These are phyloP conservation scores for Bos javanicus DNA, from an alignment of 2,113 vertebrate genomes.

Conservation along the genomic window DNA sequence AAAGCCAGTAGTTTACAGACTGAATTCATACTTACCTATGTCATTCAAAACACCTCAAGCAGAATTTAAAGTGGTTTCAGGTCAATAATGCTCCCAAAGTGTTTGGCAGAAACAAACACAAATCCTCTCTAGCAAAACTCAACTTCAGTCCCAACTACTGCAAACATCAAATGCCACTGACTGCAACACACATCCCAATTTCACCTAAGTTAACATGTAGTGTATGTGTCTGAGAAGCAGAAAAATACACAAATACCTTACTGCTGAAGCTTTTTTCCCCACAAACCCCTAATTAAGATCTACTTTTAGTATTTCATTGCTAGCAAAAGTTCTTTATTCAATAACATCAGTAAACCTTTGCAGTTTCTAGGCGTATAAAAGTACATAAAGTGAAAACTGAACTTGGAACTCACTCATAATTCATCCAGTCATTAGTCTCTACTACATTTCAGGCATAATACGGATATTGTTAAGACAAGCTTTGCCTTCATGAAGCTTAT, in stretches of 20 bases:
- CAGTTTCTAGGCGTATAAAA: not conserved
- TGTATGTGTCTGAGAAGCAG: not conserved
- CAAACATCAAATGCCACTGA: not conserved
- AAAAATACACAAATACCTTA: not conserved
- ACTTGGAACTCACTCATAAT: not conserved
- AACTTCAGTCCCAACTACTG: not conserved
- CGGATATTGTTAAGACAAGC: not conserved
- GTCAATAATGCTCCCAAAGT: not conserved
- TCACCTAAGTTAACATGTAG: not conserved
- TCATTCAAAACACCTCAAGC: not conserved
- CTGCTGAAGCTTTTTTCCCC: not conserved
- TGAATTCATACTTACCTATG: not conserved
- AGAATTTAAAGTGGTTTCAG: not conserved
- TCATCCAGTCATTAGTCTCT: not conserved
- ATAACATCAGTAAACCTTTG: not conserved
- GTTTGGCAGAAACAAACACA: slow-evolving; percentile 15
- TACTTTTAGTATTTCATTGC: not conserved
- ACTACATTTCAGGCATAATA: not conserved
- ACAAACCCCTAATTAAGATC: not conserved
- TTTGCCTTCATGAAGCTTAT: not conserved
- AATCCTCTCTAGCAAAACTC: slow-evolving; percentile 10
- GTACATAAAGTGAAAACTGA: slow-evolving; percentile 3
- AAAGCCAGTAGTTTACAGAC: not conserved
- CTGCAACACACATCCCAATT: not conserved
- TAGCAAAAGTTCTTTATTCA: not conserved